Conservation (phyloP, 2,797 vertebrate genomes). For the Psittacula derbiana region DNA sequence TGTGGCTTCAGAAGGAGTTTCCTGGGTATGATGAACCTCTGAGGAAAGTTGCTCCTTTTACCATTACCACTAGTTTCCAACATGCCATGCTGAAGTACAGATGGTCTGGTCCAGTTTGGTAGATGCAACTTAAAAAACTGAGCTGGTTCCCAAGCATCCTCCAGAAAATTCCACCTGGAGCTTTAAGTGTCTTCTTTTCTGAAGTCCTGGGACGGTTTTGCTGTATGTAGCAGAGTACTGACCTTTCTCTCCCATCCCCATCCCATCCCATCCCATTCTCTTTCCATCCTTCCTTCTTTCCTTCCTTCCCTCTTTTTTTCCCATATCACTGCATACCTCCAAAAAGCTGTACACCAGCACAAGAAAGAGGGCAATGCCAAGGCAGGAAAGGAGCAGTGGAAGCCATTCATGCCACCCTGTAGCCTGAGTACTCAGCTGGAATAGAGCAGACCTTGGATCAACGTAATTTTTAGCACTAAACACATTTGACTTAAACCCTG, state of each 20-base stretch:
- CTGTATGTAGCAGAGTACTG: background rate
- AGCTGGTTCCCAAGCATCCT: background rate
- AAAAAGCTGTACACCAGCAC: background rate
- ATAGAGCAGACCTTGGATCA: background rate
- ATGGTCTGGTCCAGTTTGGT: background rate
- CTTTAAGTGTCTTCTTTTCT: background rate
- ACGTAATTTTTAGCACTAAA: background rate
- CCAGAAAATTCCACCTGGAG: background rate
- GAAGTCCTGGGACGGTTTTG: background rate
- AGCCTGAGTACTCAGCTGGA: fast-evolving
- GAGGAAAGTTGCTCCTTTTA: background rate
- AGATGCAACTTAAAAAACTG: background rate
- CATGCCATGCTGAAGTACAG: background rate
- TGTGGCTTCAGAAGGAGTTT: background rate
- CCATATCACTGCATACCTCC: fast-evolving
- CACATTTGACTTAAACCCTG: background rate
- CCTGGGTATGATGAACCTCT: background rate
- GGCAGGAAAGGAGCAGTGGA: background rate
- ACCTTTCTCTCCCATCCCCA: background rate
- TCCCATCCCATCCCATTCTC: background rate
- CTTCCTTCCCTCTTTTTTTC: background rate
- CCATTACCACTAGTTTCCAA: background rate
- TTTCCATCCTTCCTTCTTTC: background rate
- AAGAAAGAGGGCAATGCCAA: fast-evolving
- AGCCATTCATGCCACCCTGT: background rate